phyloP scores from a whole-genome alignment of 2,113 vertebrate species.

The Gymnocephalus cernua region DNA sequence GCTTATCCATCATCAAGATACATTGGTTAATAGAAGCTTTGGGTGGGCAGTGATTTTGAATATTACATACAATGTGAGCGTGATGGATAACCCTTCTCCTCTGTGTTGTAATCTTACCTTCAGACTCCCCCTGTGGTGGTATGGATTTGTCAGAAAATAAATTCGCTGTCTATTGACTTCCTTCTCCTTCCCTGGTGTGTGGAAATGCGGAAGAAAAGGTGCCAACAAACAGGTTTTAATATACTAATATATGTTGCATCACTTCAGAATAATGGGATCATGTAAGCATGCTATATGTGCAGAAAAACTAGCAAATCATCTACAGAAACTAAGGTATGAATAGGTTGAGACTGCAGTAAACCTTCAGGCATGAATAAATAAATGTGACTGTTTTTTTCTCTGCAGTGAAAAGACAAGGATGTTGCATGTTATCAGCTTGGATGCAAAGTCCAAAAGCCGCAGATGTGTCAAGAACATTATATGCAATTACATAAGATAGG shows the following conservation, averaged over 20 bases:
- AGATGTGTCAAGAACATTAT: background rate
- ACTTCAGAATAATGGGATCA: background rate
- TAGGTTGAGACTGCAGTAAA: background rate
- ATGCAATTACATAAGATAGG: conserved; percentile 9
- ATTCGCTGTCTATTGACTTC: conserved; percentile 4
- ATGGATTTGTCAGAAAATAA: conserved; percentile 13
- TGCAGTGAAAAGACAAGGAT: conserved; percentile 14
- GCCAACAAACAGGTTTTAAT: background rate
- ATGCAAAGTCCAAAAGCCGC: conserved; percentile 46
- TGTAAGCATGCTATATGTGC: background rate
- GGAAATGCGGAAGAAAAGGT: background rate
- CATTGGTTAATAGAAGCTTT: conserved; percentile 37
- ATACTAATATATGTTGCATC: background rate
- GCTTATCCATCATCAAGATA: conserved; percentile 54
- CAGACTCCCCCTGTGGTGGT: background rate
- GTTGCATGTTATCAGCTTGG: conserved; percentile 24
- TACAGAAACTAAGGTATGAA: background rate
- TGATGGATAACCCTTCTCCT: conserved; percentile 27
- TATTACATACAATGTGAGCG: conserved; percentile 6
- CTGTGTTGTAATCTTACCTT: conserved; percentile 19
- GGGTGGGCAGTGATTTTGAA: conserved; percentile 41
- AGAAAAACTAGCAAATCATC: background rate
- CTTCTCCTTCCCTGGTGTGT: background rate
- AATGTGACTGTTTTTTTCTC: background rate
- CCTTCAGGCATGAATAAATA: conserved; percentile 17